Percentiles rank a stretch among this genome's conserved stretches.
Evolutionary conservation across 2,113 vertebrate genomes (phyloP).

Genomic region (Apodemus speciosus): DNA sequence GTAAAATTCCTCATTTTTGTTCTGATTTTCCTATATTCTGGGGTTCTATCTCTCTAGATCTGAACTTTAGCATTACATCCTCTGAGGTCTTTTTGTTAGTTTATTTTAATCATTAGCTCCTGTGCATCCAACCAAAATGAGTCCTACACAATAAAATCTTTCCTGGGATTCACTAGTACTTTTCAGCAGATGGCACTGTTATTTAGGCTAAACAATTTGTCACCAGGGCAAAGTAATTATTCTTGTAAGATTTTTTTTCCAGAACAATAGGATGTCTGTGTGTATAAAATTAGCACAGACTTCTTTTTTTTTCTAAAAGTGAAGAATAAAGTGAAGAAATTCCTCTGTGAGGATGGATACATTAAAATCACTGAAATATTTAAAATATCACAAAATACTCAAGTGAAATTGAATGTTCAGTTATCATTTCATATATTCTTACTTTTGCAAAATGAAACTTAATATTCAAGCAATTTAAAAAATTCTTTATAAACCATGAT

Average conservation of each 20-base stretch:
- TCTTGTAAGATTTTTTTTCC: constrained; percentile 39
- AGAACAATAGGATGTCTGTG: constrained; percentile 65
- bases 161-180: constrained; percentile 69
- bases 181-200: constrained; percentile 87
- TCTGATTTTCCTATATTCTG: background rate
- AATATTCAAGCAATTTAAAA: background rate
- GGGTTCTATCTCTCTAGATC: background rate
- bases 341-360: constrained; percentile 1
- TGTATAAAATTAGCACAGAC: constrained; percentile 69
- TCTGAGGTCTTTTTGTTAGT: background rate
- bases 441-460: constrained; percentile 31
- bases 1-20: background rate
- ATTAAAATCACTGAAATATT: constrained; percentile 53
- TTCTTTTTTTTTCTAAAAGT: constrained; percentile 46
- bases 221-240: constrained; percentile 76
- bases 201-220: constrained; percentile 82
- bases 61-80: background rate
- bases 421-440: constrained; percentile 31
- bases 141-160: constrained; percentile 62
- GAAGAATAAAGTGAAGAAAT: constrained; percentile 53
- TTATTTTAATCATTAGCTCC: background rate
- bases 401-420: constrained; percentile 34
- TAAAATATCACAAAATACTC: constrained; percentile 38
- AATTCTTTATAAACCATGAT: constrained; percentile 12
- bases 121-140: background rate